Conservation (phyloP, 2,113 vertebrate genomes). For the Athene noctua region DNA sequence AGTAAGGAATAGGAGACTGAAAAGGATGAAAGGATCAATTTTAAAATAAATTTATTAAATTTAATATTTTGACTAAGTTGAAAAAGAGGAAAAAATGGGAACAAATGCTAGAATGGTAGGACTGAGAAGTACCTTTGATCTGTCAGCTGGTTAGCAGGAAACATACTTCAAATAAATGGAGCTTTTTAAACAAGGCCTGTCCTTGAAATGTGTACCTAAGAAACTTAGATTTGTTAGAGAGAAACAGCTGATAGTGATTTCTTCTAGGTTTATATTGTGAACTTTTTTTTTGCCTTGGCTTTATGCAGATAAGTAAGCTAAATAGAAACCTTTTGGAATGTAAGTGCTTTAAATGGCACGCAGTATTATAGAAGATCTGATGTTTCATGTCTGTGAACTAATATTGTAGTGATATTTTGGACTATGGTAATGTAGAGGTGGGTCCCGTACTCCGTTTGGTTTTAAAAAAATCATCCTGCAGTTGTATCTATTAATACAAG, state of each 20-base stretch:
- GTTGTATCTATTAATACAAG: not conserved
- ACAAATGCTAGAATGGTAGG: not conserved
- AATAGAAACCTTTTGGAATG: not conserved
- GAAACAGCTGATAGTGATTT: slow-evolving; percentile 58
- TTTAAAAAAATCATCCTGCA: not conserved
- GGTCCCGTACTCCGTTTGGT: not conserved
- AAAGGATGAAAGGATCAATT: not conserved
- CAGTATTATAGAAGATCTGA: not conserved
- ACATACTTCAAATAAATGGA: slow-evolving; percentile 24
- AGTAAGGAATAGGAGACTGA: not conserved
- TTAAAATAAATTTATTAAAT: not conserved
- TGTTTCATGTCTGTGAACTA: not conserved
- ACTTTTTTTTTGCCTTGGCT: not conserved
- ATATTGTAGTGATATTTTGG: not conserved
- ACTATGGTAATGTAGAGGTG: not conserved
- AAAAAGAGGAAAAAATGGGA: not conserved
- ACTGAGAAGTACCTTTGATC: slow-evolving; percentile 49
- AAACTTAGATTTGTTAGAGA: slow-evolving; percentile 48
- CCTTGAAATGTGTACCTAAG: slow-evolving; percentile 47
- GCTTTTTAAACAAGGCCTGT: slow-evolving; percentile 50
- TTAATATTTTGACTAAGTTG: not conserved
- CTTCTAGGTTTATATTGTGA: not conserved
- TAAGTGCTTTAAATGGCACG: not conserved
- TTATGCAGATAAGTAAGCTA: not conserved
- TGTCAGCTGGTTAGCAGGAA: slow-evolving; percentile 58